Base-by-base conservation (phyloP, 2,888 invertebrate species). In the Punctoribates punctum region DNA sequence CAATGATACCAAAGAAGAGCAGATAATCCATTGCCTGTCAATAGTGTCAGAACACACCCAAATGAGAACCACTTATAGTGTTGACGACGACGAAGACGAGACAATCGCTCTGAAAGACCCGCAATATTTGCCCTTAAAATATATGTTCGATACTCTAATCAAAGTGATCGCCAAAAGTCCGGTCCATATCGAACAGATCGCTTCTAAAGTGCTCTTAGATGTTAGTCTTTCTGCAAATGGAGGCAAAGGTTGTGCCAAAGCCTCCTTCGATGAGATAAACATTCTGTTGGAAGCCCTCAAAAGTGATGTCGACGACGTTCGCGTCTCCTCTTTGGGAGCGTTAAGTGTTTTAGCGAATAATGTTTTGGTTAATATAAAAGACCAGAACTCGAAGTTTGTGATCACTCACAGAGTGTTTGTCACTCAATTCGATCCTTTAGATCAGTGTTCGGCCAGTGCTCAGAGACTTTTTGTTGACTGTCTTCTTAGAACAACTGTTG, bases 391-490 rank as follows among this genome's bases (percentile, higher is more conserved):
- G 87, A 81, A 87, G 86, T 84, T 90, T 74, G 84, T 86, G 60
- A 85, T 93, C 65, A 88, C 88, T 48, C 89, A 90, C 80, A 87
- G 94, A 74, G 86, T 96, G 65, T 93, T 93, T 89, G 88, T 96
- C 74, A 91, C 93, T 0, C 90, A 88, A 79, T 92, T 90, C 83
- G 96, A 96, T 85, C 86, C 89, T 0, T 88, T 88, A 9, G 89
- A 89, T 57, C 90, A 92, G 77, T 93, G 78, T 67, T 65, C 70
- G 42, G 60, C 20, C 5, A 60, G 67, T n/a, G 80, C 80, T 23
- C 74, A 78, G 74, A 60, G 74, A 70, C 86, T 92, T 0, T 85
- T 92, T 42, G 84, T 84, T 57, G 38, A 48, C 17, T 75, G 75
- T 65, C 34, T 54, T 46, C 48, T 78, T 13, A 42, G 73, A 29